Evolutionary conservation across 1,140 invertebrate genomes (phyloP).

Genomic region (Drosophila sproati): DNA sequence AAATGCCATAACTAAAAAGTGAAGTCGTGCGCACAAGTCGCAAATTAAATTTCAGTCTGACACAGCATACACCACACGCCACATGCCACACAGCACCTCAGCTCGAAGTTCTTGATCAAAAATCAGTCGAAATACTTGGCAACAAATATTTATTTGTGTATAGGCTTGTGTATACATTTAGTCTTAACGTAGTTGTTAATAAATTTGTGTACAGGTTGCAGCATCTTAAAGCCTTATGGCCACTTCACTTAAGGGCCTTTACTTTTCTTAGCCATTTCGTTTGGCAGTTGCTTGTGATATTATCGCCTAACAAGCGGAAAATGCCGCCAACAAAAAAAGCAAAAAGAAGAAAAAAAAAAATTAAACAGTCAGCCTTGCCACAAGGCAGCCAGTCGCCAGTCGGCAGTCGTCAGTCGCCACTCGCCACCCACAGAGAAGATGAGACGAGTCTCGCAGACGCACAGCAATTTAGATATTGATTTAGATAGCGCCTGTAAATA

Average conservation of each 20-base stretch:
- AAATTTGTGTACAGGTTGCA: background rate
- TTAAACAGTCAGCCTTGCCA: constrained; percentile 1
- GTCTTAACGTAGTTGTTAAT: background rate
- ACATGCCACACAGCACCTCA: background rate
- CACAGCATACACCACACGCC: background rate
- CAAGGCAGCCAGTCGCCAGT: background rate
- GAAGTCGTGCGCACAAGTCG: background rate
- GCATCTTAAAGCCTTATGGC: constrained; percentile 16
- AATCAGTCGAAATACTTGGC: background rate
- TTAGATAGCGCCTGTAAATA: constrained; percentile 55
- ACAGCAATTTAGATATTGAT: constrained; percentile 69
- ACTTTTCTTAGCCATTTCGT: constrained; percentile 33
- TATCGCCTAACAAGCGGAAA: constrained; percentile 68
- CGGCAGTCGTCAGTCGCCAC: background rate
- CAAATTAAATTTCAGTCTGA: background rate
- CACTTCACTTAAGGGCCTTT: constrained; percentile 15
- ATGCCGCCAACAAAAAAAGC: constrained; percentile 45
- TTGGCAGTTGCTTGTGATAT: constrained; percentile 45
- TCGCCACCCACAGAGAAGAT: constrained; percentile 7
- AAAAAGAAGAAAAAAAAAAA: background rate
- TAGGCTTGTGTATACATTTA: no score
- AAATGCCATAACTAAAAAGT: background rate
- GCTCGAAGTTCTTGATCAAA: background rate
- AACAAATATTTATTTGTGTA: background rate
- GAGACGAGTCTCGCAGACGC: constrained; percentile 46